Conservation (phyloP, 2,797 vertebrate genomes). For the Sebastes nivosus region DNA sequence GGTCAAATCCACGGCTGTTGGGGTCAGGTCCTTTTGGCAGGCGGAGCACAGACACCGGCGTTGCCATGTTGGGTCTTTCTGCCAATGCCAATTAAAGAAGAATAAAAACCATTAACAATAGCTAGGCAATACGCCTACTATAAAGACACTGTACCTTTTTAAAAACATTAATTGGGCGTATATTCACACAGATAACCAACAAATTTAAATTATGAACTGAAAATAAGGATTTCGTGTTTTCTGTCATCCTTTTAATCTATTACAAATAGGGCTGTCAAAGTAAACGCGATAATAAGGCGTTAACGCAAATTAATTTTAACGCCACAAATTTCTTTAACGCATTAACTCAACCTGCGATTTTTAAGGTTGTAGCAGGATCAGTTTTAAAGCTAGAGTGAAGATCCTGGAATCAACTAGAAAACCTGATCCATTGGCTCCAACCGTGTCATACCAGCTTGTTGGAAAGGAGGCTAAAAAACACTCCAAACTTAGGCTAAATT, state of each 20-base stretch:
- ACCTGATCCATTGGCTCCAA: no score
- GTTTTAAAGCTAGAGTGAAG: no score
- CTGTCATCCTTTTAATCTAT: not conserved
- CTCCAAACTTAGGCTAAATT: no score
- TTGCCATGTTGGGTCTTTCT: conserved; percentile 58
- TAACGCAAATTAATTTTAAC: no score
- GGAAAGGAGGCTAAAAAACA: no score
- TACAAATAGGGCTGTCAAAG: not conserved
- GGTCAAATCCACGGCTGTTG: conserved; percentile 88
- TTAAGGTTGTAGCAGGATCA: no score
- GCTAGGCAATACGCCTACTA: not conserved
- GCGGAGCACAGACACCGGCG: conserved; percentile 82
- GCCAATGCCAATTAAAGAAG: not conserved
- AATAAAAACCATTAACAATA: not conserved
- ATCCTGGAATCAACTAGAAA: no score
- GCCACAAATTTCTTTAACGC: no score
- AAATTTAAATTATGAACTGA: not conserved
- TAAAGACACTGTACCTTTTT: not conserved
- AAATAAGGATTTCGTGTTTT: not conserved
- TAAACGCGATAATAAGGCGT: no score
- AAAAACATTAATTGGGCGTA: not conserved
- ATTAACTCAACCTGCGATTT: no score
- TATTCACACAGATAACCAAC: not conserved
- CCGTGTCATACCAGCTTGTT: no score
- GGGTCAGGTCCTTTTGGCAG: conserved; percentile 87